Base-by-base conservation (phyloP, 2,888 invertebrate genomes). In the Parapristionchus giblindavisi region DNA sequence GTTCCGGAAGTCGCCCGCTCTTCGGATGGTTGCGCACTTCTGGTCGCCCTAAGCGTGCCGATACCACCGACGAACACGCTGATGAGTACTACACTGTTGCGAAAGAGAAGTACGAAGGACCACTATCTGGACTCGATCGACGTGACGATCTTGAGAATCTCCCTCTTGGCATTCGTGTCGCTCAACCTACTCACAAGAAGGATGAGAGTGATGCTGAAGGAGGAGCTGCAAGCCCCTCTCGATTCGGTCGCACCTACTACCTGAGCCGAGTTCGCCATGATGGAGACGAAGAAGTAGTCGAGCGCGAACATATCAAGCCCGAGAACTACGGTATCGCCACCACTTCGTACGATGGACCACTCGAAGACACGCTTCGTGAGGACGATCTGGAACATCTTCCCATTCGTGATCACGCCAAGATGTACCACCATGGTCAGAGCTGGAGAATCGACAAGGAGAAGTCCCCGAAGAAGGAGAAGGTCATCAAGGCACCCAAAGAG, bases 1-100 rank as follows among this genome's bases (percentile, higher is more conserved):
- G 60, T 38, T 60, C 60, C 17, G 36, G 36, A 3, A 21, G 34
- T 36, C 60, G 60, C 17, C 65, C 65, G 43, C 48, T 65, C 43
- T 65, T 65, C 65, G 65, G 65, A 27, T 65, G 65, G 65, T 24
- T 65, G 65, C 43, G 65, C 3, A 43, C 65, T 21, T 65, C 65
- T 27, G 65, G 65, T 1, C 65, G 65, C 48, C 24, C 43, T n/a
- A 60, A 36, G 36, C 43, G 65, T 48, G 32, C n/a, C n/a, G n/a
- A n/a, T n/a, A n/a, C n/a, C n/a, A n/a, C n/a, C n/a, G 65, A 27
- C 24, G 65, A 48, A 29, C 65, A 43, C 29, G n/a, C 65, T 29
- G 65, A 65, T n/a, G 65, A 48, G 43, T 65, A 65, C 65, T 65
- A 65, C 48, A 29, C 43, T 6, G 32, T 48, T 40, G 43, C 65